Conservation (phyloP, 2,888 invertebrate genomes). For the Lepetodrilus schrolli region DNA sequence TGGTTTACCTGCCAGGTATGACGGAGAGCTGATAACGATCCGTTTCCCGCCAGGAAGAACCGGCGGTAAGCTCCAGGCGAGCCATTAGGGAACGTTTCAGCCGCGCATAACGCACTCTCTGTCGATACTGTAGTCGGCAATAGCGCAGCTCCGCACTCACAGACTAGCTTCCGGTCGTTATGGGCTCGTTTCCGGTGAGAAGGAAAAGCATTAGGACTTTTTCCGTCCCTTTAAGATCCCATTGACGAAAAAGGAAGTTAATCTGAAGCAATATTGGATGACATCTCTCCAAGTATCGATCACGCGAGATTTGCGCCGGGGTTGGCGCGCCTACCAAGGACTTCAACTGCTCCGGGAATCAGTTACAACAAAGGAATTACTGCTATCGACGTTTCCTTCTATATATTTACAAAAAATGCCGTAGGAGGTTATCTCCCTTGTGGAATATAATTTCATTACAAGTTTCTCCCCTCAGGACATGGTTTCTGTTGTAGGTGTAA, state of each 20-base stretch:
- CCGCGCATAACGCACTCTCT: not conserved
- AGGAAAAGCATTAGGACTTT: conserved; percentile 34
- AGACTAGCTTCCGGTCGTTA: conserved; percentile 33
- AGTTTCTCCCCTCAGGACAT: not conserved
- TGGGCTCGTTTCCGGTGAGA: conserved; percentile 31
- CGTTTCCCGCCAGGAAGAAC: not conserved
- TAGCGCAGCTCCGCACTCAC: conserved; percentile 27
- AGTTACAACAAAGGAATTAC: conserved; percentile 20
- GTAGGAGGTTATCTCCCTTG: conserved; percentile 17
- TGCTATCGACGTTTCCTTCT: conserved; percentile 18
- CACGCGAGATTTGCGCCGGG: not conserved
- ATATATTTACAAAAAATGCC: not conserved
- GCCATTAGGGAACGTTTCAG: conserved; percentile 1
- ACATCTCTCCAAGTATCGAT: conserved; percentile 29
- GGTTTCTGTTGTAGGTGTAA: not conserved
- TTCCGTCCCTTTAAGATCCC: conserved; percentile 29
- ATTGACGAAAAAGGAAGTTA: conserved; percentile 27
- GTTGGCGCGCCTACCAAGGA: not conserved
- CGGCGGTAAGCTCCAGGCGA: not conserved
- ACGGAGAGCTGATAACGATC: not conserved
- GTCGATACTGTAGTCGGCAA: conserved; percentile 19
- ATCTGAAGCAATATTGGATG: conserved; percentile 30
- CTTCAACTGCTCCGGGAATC: not conserved
- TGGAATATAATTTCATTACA: not conserved
- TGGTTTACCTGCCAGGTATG: conserved; percentile 12